Conservation (phyloP, 2,888 invertebrate genomes). For the Chrysotoxum bicinctum region DNA sequence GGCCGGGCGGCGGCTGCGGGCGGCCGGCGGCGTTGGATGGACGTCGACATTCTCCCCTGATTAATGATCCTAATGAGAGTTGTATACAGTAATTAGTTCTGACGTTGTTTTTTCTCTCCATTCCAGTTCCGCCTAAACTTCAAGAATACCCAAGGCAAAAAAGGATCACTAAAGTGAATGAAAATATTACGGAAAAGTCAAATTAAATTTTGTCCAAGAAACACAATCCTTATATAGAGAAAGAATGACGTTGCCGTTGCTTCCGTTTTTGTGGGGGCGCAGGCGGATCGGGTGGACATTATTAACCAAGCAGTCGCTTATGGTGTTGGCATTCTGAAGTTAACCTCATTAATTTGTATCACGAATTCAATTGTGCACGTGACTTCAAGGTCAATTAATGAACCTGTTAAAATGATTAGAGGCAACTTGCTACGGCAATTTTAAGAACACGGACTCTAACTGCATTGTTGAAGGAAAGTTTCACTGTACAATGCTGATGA, state of each 20-base stretch:
- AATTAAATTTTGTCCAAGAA: slow-evolving; percentile 29
- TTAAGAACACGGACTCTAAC: not conserved
- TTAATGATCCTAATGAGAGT: slow-evolving; percentile 65
- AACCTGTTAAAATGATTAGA: slow-evolving; percentile 66
- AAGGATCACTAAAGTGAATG: slow-evolving; percentile 8
- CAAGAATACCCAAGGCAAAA: not conserved
- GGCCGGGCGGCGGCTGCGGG: not conserved
- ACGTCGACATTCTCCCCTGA: slow-evolving; percentile 53
- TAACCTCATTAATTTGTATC: slow-evolving; percentile 72
- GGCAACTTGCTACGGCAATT: not conserved
- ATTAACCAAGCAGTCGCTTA: not conserved
- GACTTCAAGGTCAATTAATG: slow-evolving; percentile 71
- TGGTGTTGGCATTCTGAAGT: slow-evolving; percentile 34
- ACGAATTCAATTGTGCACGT: slow-evolving; percentile 73
- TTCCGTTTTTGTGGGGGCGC: not conserved
- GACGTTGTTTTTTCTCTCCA: slow-evolving; percentile 5
- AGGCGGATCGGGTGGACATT: not conserved
- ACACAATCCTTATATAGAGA: slow-evolving; percentile 6
- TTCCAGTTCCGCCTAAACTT: not conserved
- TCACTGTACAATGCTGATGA: slow-evolving; percentile 19
- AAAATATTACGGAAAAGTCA: slow-evolving; percentile 35
- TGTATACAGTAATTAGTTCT: slow-evolving; percentile 64
- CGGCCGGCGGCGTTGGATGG: not conserved
- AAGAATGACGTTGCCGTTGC: not conserved
- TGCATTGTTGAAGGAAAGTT: slow-evolving; percentile 33